A percentile compares a stretch with the other conserved stretches of the same genome.
These are phyloP conservation scores for Chlorodrepanis virens DNA, from an alignment of 2,113 vertebrate species.

Conservation along the genomic window DNA sequence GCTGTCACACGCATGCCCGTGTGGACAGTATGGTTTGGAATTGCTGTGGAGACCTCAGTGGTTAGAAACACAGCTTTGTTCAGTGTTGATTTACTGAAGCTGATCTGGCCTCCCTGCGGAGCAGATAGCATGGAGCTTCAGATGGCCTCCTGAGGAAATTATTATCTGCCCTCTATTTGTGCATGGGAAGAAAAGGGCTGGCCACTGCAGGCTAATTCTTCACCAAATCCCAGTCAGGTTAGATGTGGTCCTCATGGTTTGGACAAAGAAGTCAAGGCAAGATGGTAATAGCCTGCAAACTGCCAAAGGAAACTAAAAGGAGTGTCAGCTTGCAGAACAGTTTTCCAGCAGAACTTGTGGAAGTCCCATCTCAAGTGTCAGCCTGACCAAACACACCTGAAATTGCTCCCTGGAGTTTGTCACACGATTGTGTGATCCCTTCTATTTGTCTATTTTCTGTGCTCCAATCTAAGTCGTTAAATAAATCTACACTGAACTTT, in stretches of 20 bases:
- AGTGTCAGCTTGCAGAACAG: not conserved
- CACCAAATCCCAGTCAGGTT: not conserved
- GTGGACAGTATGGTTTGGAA: not conserved
- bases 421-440: not conserved
- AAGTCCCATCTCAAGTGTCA: not conserved
- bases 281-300: not conserved
- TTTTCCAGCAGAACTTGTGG: not conserved
- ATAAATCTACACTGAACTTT: not conserved
- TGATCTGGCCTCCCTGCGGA: not conserved
- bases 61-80: not conserved
- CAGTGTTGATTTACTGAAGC: not conserved
- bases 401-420: not conserved
- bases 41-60: not conserved
- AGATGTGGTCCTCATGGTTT: not conserved
- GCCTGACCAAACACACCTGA: not conserved
- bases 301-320: not conserved
- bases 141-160: not conserved
- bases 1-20: not conserved
- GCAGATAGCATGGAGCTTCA: not conserved
- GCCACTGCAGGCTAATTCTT: not conserved
- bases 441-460: not conserved
- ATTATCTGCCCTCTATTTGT: not conserved
- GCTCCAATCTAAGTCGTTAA: not conserved
- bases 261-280: not conserved
- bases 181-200: not conserved